Percentiles rank a stretch among this genome's conserved stretches.
Evolutionary conservation across 2,113 vertebrate species (phyloP).

Genomic region (Bucco capensis): DNA sequence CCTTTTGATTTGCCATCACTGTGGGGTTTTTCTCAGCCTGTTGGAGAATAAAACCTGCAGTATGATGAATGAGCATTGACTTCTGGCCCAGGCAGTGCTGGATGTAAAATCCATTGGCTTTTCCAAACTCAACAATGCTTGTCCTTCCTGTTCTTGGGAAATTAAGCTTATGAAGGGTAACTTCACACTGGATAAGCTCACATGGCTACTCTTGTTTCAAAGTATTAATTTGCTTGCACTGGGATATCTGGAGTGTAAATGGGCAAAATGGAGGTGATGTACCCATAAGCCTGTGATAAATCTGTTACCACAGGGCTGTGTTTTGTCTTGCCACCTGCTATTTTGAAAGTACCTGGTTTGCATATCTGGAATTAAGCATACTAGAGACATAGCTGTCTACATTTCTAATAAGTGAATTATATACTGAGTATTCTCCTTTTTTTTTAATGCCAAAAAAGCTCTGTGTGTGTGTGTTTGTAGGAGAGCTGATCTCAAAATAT

Average conservation of each 20-base stretch:
- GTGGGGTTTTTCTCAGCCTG: background rate
- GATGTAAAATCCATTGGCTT: background rate
- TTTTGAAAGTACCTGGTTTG: background rate
- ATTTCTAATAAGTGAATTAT: background rate
- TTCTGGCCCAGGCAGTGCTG: background rate
- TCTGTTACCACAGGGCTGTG: background rate
- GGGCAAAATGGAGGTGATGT: background rate
- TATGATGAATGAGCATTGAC: background rate
- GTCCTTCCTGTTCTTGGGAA: background rate
- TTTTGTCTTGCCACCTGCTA: background rate
- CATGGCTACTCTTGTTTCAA: background rate
- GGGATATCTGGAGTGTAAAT: background rate
- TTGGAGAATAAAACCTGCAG: background rate
- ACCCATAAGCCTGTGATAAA: background rate
- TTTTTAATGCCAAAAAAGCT: background rate
- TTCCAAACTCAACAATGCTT: background rate
- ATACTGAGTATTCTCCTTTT: background rate
- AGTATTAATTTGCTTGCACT: background rate
- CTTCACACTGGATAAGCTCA: background rate
- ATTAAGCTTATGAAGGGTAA: background rate
- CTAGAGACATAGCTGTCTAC: background rate
- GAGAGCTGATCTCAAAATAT: background rate
- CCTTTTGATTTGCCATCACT: background rate
- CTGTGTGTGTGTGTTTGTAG: fast-evolving
- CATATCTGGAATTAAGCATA: background rate